A percentile compares a stretch with the other conserved stretches of the same genome.
phyloP scores from a whole-genome alignment of 2,888 invertebrate species.

The Copidosoma aretas region DNA sequence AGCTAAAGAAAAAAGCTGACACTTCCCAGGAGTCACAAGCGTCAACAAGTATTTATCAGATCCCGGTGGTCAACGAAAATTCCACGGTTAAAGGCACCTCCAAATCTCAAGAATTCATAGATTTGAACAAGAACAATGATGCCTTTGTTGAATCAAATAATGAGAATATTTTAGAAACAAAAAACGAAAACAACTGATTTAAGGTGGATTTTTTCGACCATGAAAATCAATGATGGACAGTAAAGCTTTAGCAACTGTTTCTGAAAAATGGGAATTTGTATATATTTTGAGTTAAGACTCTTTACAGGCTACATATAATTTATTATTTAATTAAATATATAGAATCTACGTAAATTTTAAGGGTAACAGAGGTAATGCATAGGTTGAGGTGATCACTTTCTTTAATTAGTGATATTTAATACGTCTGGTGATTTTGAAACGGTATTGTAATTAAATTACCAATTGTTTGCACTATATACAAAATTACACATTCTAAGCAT shows the following conservation, averaged over 20 bases:
- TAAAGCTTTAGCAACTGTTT: slow-evolving; percentile 16
- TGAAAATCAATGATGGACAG: slow-evolving; percentile 17
- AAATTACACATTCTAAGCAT: too few relatives aligned
- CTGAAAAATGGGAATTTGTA: slow-evolving; percentile 15
- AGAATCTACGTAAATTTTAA: too few relatives aligned
- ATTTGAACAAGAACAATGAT: slow-evolving; percentile 20
- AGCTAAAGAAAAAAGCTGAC: slow-evolving; percentile 53
- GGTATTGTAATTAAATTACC: too few relatives aligned
- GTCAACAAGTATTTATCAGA: slow-evolving; percentile 16
- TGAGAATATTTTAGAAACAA: slow-evolving; percentile 26
- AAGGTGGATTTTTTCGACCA: too few relatives aligned
- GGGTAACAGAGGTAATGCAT: slow-evolving; percentile 13
- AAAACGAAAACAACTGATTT: slow-evolving; percentile 8
- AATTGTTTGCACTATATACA: too few relatives aligned
- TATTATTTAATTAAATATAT: too few relatives aligned
- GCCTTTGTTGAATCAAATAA: slow-evolving; percentile 26
- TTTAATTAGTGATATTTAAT: background rate
- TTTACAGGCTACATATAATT: too few relatives aligned
- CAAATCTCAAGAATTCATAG: slow-evolving; percentile 23
- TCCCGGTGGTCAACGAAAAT: slow-evolving; percentile 12
- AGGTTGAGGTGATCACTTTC: slow-evolving; percentile 21
- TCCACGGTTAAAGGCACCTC: slow-evolving; percentile 10
- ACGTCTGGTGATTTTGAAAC: too few relatives aligned
- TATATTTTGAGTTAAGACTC: slow-evolving; percentile 25
- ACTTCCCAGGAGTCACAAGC: slow-evolving; percentile 13